Base-by-base conservation (phyloP, 2,797 vertebrate genomes). In the Mionectes olivaceus region DNA sequence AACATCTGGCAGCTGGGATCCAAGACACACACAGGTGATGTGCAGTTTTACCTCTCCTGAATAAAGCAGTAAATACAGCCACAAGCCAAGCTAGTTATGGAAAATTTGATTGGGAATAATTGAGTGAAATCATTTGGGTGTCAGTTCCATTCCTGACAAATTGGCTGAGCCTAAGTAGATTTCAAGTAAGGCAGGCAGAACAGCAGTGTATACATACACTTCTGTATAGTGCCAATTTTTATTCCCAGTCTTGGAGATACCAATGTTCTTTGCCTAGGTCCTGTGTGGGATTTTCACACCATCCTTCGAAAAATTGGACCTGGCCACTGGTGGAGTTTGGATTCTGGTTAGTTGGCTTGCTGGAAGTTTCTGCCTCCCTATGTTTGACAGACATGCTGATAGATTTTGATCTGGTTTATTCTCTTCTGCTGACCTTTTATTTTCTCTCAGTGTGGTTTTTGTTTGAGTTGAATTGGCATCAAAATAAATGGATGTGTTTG, bases 331-430 rank as follows among this genome's bases (percentile, higher is more conserved):
- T 77, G 32, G 33, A 64, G 32, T 67, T 89, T 74, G 64, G 75
- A 50, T 93, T 79, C 23, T 70, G 37, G 9, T 78, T 74, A 35
- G 27, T 41, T 92, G 74, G 15, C n/a, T 56, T 94, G 33, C 41
- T 70, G 67, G 27, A 35, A 53, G 6, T 75, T 90, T 93, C 83
- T 92, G 49, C 33, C 16, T 61, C 79, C 44, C n/a, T 86, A 6
- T 83, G 71, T 84, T 89, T 95, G 64, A 70, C 64, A 95, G 78
- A 19, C 9, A 7, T 13, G 24, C 24, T 85, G 57, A 71, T 71
- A 92, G 65, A 85, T 83, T 89, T 81, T 78, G 30, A 75, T 87
- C 46, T 87, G 35, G 13, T 94, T 96, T 89, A 37, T 39, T 95
- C 90, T 80, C 46, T 93, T 84, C 71, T 93, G 35, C 63, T 92